phyloP scores from a whole-genome alignment of 1,140 invertebrate species.

The Apis cerana region DNA sequence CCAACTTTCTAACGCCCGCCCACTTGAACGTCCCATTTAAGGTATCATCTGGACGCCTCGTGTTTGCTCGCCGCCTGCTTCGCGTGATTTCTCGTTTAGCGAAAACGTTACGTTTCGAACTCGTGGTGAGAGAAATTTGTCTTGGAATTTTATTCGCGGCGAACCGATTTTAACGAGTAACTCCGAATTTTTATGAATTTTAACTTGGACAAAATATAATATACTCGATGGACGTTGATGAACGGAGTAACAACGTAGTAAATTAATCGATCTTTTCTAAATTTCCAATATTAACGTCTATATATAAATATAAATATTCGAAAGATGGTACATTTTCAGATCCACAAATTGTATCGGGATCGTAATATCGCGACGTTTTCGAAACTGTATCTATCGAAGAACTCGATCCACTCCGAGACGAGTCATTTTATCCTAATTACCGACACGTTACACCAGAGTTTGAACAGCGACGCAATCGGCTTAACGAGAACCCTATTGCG shows the following conservation, averaged over 20 bases:
- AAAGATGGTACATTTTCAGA: too few species aligned
- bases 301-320: too few species aligned
- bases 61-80: neutral
- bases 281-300: too few species aligned
- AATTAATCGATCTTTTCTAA: too few species aligned
- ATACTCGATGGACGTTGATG: too few species aligned
- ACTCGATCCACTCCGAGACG: conserved; percentile 32
- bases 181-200: too few species aligned
- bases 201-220: too few species aligned
- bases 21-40: conserved; percentile 57
- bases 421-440: conserved; percentile 31
- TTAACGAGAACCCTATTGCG: conserved; percentile 60
- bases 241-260: too few species aligned
- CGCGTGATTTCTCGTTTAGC: neutral
- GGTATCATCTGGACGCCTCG: conserved; percentile 14
- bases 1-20: conserved; percentile 66
- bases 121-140: neutral
- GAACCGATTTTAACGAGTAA: too few species aligned
- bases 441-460: conserved; percentile 37
- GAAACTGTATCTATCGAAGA: conserved; percentile 43
- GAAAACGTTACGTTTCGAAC: neutral
- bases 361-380: too few species aligned
- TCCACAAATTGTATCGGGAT: too few species aligned
- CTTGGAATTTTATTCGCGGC: too few species aligned
- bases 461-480: conserved; percentile 44